Base-by-base conservation (phyloP, 1,140 invertebrate genomes). In the Stegodyphus mimosarum region DNA sequence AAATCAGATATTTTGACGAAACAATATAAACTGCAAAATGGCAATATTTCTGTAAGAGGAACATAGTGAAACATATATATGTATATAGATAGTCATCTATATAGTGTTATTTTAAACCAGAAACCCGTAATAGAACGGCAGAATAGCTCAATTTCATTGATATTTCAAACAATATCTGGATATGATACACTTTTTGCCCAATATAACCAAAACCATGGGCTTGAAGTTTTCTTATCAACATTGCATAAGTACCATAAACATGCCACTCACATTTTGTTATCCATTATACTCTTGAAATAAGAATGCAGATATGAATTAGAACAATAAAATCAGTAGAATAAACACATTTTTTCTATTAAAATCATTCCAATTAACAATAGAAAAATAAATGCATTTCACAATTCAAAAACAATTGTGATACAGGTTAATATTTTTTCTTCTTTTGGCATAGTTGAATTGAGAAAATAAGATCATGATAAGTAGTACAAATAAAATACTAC, bases 351-450 rank as follows among this genome's bases (percentile, higher is more conserved):
- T 48, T 63, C 60, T 17, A 52, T 60, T 11, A 71, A 80, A 80
- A 80, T 33, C 78, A 80, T 48, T 80, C 67, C 70, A 80, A 80
- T 80, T 71, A 81, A 81, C 48, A 55, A 49, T 81, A 81, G 69
- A 81, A 81, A 81, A 81, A 81, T 81, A 81, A 81, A 81, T 81
- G 79, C 79, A 81, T 73, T 81, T 81, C 33, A 64, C 53, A 81
- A 71, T 70, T 72, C 33, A 80, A 69, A 55, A 71, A 73, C 53
- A 73, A 51, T 64, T 73, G 79, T 51, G 53, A 73, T 81, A 64
- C 51, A 71, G 48, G 6, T 63, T 64, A 11, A 64, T 53, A 60
- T 51, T 52, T 55, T 73, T 52, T 73, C 53, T 53, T 33, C 52
- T 17, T 73, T 73, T 52, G 51, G 50, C 71, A 73, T n/a, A 53